Conservation (phyloP, 1,140 invertebrate species). For the Druon quercuslanigerum region DNA sequence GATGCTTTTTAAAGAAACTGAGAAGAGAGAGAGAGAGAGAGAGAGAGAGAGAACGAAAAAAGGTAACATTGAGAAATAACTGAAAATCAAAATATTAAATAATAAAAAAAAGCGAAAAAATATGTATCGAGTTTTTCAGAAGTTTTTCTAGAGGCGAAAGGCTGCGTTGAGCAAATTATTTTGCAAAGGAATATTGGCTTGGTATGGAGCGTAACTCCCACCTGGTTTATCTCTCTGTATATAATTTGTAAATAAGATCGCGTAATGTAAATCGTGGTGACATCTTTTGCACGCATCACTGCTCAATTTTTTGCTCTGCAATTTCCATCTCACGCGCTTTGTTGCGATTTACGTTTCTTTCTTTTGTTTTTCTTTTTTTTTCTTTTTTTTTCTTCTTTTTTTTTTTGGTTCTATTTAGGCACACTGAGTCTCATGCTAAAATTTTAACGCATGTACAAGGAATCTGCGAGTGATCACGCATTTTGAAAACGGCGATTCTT, state of each 20-base stretch:
- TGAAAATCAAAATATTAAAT: conserved; percentile 8
- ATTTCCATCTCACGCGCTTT: conserved; percentile 2
- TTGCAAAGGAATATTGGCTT: conserved; percentile 40
- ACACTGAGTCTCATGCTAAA: neutral
- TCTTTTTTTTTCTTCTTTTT: neutral
- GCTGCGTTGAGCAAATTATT: conserved; percentile 32
- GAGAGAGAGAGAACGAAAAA: conserved; percentile 31
- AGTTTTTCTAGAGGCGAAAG: conserved; percentile 22
- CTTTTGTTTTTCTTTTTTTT: neutral
- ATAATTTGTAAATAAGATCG: conserved; percentile 64
- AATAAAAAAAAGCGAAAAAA: neutral
- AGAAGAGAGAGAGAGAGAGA: conserved; percentile 3
- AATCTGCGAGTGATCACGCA: neutral
- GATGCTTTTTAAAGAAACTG: neutral
- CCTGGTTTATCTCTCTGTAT: conserved; percentile 56
- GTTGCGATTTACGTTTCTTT: conserved; percentile 11
- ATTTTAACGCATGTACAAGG: neutral
- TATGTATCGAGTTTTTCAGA: conserved; percentile 21
- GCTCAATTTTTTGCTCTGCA: conserved; percentile 4
- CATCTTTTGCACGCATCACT: conserved; percentile 8
- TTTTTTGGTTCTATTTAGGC: neutral
- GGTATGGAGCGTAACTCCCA: conserved; percentile 42
- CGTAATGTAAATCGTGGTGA: conserved; percentile 52
- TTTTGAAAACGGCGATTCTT: neutral
- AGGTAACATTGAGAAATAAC: neutral